Base-by-base conservation (phyloP, 2,888 invertebrate species). In the Lamellibrachia satsuma region DNA sequence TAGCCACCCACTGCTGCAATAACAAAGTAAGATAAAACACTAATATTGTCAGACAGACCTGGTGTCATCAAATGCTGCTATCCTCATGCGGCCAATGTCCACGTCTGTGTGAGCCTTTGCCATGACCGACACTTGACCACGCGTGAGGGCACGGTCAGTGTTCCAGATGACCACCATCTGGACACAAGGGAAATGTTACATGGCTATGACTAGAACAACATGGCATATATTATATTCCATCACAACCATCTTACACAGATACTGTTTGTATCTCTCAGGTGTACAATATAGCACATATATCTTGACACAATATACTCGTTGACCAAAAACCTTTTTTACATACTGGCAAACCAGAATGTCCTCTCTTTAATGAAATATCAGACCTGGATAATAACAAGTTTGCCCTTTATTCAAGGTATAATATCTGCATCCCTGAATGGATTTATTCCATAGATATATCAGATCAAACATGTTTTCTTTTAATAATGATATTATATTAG, bases 91-190 rank as follows among this genome's bases (percentile, higher is more conserved):
- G 22, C 93, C 92, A 52, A 96, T 96, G 93, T 96, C 96, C 0
- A 96, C 96, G 95, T 96, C 96, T 9, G 96, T 96, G 94, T 96
- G 96, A 93, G 96, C 96, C 93, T 96, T 96, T 60, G 96, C 96
- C 93, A 96, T 94, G 22, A 96, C 95, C 55, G 95, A 94, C 92
- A 96, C 95, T 93, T 96, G 96, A 55, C 96, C 93, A 39, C 94
- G 94, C 93, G 95, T 96, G 91, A 93, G 93, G 8, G 95, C 96
- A 92, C 94, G 94, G 39, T 95, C 95, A n/a, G 96, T 96, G 94
- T 95, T 95, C 96, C 96, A 96, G 39, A 96, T 95, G 2, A 96
- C 96, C 92, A 96, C 96, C 95, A 96, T 94, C 96, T 96, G 94
- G 7, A 93, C 92, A 51, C 6, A n/a, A 22, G n/a, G 39, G 75